A percentile compares a stretch with the other conserved stretches of the same genome.
Evolutionary conservation across 2,797 vertebrate species (phyloP).

Genomic region (Typhlichthys eigenmanni): DNA sequence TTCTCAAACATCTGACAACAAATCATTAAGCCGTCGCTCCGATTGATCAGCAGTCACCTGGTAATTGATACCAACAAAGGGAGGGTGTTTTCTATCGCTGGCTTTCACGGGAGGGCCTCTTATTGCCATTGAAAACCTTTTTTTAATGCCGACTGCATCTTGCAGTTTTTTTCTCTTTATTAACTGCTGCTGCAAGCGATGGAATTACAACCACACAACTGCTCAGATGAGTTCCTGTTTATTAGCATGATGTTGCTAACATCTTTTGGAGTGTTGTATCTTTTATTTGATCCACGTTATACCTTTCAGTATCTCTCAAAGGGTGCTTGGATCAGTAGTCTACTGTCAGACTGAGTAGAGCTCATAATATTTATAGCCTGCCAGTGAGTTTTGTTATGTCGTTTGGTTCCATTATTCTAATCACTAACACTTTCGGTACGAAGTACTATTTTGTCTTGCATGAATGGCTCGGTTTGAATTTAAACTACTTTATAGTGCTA

Average conservation of each 20-base stretch:
- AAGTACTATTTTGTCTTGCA: slow-evolving; percentile 22
- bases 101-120: slow-evolving; percentile 37
- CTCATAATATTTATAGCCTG: not conserved
- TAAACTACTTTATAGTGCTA: slow-evolving; percentile 9
- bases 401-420: slow-evolving; percentile 48
- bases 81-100: slow-evolving; percentile 57
- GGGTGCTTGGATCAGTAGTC: slow-evolving; percentile 26
- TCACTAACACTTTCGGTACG: slow-evolving; percentile 35
- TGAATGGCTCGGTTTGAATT: slow-evolving; percentile 12
- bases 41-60: slow-evolving; percentile 94
- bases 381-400: slow-evolving; percentile 7
- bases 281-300: slow-evolving; percentile 9
- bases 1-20: slow-evolving; percentile 88
- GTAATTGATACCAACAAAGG: slow-evolving; percentile 91
- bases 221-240: slow-evolving; percentile 54
- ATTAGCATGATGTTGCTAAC: slow-evolving; percentile 41
- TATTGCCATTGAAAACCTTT: slow-evolving; percentile 46
- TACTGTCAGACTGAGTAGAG: not conserved
- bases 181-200: slow-evolving; percentile 56
- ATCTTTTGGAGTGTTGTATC: slow-evolving; percentile 23
- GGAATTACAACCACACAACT: slow-evolving; percentile 65
- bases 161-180: slow-evolving; percentile 67
- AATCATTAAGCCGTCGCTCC: slow-evolving; percentile 89
- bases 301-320: slow-evolving; percentile 27
- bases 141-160: slow-evolving; percentile 55